phyloP scores from a whole-genome alignment of 2,888 invertebrate genomes.

The Spodoptera exigua region DNA sequence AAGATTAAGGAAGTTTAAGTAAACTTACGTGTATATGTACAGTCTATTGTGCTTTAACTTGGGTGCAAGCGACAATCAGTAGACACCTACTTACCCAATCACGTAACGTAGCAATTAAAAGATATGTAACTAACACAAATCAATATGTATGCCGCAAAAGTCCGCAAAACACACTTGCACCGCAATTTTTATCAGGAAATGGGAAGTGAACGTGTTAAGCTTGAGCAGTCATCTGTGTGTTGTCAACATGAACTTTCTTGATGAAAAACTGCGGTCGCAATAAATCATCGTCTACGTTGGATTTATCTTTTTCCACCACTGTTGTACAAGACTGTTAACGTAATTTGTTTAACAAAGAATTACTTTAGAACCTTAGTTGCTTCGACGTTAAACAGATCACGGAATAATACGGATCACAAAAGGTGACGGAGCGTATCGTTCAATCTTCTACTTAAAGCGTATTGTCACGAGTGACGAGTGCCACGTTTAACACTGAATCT shows the following conservation, averaged over 20 bases:
- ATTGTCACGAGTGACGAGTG: slow-evolving; percentile 44
- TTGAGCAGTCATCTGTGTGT: slow-evolving; percentile 61
- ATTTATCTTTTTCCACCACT: slow-evolving; percentile 20
- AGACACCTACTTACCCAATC: slow-evolving; percentile 16
- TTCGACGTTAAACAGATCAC: slow-evolving; percentile 60
- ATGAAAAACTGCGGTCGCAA: slow-evolving; percentile 17
- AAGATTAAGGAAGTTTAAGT: slow-evolving; percentile 25
- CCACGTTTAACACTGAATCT: slow-evolving; percentile 22
- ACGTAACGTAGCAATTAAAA: slow-evolving; percentile 38
- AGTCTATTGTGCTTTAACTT: slow-evolving; percentile 17
- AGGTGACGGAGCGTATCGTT: slow-evolving; percentile 68
- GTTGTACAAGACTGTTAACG: slow-evolving; percentile 44
- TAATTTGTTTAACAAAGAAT: slow-evolving; percentile 56
- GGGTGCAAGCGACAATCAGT: background rate
- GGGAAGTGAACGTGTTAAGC: slow-evolving; percentile 56
- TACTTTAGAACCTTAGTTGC: slow-evolving; percentile 55
- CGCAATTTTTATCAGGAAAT: slow-evolving; percentile 60
- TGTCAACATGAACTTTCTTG: slow-evolving; percentile 40
- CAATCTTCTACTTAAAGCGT: slow-evolving; percentile 53
- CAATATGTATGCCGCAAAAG: slow-evolving; percentile 43
- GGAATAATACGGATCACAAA: slow-evolving; percentile 69
- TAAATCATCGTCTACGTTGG: slow-evolving; percentile 14
- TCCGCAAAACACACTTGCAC: slow-evolving; percentile 40
- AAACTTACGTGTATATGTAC: background rate
- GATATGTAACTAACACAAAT: slow-evolving; percentile 37